phyloP scores from a whole-genome alignment of 2,113 vertebrate species.

The Hemichromis elongatus region DNA sequence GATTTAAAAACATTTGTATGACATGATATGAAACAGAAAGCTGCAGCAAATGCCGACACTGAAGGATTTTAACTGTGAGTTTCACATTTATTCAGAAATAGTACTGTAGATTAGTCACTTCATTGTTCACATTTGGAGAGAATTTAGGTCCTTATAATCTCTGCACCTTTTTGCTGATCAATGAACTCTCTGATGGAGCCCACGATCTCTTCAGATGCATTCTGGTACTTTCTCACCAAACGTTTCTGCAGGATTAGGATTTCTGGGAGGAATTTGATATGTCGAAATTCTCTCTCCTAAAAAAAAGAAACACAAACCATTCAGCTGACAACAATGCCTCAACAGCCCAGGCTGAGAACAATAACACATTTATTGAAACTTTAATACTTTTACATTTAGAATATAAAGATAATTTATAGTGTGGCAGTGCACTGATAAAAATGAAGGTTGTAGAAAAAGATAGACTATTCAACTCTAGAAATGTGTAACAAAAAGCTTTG shows the following conservation, averaged over 20 bases:
- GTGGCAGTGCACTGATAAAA: background rate
- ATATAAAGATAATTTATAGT: background rate
- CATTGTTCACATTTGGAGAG: too few species aligned
- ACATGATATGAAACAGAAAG: background rate
- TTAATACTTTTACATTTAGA: background rate
- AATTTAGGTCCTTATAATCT: background rate
- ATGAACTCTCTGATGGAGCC: conserved; percentile 74
- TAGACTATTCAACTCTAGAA: background rate
- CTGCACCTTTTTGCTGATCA: conserved; percentile 68
- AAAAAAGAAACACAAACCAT: background rate
- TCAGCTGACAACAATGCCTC: too few species aligned
- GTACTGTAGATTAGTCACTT: background rate
- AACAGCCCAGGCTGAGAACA: background rate
- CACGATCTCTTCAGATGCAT: conserved; percentile 56
- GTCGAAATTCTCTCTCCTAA: conserved; percentile 81
- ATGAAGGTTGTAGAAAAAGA: background rate
- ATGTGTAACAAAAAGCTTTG: background rate
- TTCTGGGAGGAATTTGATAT: conserved; percentile 81
- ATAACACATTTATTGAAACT: background rate
- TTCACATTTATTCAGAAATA: background rate
- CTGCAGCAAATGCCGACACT: background rate
- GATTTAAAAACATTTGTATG: background rate
- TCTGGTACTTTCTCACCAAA: conserved; percentile 84
- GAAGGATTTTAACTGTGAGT: too few species aligned
- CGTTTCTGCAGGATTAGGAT: conserved; percentile 79